These are phyloP conservation scores for Corythornis cristatus DNA, from an alignment of 2,113 vertebrate genomes.

Conservation along the genomic window DNA sequence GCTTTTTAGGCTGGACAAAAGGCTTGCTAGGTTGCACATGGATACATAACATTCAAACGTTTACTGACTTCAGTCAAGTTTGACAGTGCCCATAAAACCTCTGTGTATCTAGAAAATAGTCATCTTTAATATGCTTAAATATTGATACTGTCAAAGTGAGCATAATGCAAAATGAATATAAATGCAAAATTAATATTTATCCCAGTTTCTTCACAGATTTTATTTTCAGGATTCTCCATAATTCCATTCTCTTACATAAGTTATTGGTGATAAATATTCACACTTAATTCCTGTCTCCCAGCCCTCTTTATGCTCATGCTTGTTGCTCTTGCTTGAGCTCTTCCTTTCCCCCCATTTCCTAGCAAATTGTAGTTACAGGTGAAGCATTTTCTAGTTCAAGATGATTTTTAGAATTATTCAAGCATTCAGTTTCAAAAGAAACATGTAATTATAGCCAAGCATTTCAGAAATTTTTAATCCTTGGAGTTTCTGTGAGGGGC, in stretches of 20 bases:
- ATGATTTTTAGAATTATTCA: slow-evolving; percentile 22
- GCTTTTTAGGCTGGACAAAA: neutral
- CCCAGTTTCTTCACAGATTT: neutral
- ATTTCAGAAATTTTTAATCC: neutral
- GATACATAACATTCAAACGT: neutral
- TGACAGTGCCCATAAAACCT: neutral
- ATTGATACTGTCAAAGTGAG: neutral
- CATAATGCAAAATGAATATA: neutral
- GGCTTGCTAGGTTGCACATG: neutral
- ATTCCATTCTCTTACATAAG: neutral
- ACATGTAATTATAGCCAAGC: neutral
- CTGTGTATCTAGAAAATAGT: neutral
- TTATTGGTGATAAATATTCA: neutral
- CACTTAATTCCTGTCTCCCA: neutral
- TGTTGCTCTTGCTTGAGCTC: neutral
- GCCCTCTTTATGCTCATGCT: neutral
- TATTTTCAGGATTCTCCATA: neutral
- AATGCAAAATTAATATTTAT: neutral
- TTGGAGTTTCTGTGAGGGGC: neutral
- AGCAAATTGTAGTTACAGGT: neutral
- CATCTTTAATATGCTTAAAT: neutral
- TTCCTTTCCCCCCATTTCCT: neutral
- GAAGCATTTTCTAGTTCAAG: neutral
- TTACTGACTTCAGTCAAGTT: neutral
- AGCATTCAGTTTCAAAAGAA: neutral